Conservation (phyloP, 1,140 invertebrate genomes). For the Periplaneta americana region DNA sequence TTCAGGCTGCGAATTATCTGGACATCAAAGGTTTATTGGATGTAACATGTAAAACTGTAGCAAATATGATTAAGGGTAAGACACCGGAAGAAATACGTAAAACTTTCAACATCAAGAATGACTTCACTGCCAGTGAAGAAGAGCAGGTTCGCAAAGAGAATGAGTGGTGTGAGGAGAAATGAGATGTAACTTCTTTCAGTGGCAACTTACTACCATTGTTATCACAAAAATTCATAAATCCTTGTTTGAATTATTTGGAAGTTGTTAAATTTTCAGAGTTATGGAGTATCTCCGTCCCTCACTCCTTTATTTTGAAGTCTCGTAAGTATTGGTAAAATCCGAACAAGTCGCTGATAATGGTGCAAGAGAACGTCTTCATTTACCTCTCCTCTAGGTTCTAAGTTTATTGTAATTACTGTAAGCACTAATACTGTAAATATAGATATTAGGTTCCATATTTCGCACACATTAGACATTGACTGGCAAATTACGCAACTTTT, state of each 20-base stretch:
- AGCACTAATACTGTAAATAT: neutral
- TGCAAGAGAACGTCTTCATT: neutral
- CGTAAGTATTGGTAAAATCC: neutral
- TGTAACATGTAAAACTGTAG: slow-evolving; percentile 98
- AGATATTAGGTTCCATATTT: neutral
- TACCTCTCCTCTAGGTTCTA: neutral
- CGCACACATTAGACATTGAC: neutral
- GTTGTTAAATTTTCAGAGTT: neutral
- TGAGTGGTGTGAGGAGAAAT: slow-evolving; percentile 98
- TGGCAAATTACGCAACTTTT: neutral
- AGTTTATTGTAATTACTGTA: neutral
- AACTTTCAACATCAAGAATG: slow-evolving; percentile 99
- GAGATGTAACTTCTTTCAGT: slow-evolving; percentile 27
- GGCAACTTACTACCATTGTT: neutral
- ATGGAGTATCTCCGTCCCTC: too few species aligned
- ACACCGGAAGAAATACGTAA: slow-evolving; percentile 98
- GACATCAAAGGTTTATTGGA: slow-evolving; percentile 97
- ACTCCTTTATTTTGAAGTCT: neutral
- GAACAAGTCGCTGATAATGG: neutral
- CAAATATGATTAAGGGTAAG: slow-evolving; percentile 98
- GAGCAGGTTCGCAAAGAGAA: slow-evolving; percentile 97
- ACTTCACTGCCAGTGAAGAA: slow-evolving; percentile 93
- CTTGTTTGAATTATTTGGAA: neutral
- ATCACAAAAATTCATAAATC: neutral
- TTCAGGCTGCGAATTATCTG: slow-evolving; percentile 89